A percentile compares a stretch with the other conserved stretches of the same genome.
Conservation (phyloP, 1,140 invertebrate genomes). For the Apis cerana region DNA sequence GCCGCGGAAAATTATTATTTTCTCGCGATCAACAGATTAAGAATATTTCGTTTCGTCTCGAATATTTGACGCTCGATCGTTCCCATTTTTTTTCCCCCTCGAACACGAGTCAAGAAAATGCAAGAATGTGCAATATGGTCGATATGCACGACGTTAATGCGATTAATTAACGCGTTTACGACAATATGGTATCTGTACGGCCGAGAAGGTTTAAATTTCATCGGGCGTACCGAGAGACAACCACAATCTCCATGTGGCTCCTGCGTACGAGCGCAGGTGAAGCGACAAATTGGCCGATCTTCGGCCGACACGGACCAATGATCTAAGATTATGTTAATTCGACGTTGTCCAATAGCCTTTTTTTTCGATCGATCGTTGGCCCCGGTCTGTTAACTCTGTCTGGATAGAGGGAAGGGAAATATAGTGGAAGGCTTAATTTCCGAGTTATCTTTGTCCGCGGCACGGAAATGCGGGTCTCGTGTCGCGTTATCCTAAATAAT, state of each 20-base stretch:
- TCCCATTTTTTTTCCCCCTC: too few species aligned
- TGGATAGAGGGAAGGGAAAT: not conserved
- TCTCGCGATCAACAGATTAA: too few species aligned
- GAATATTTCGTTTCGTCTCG: too few species aligned
- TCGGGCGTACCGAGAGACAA: not conserved
- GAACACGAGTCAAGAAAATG: too few species aligned
- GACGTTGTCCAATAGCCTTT: not conserved
- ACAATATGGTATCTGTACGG: not conserved
- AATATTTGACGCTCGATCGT: too few species aligned
- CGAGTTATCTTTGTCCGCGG: not conserved
- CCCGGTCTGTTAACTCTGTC: not conserved
- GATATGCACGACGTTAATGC: not conserved
- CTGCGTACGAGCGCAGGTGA: slow-evolving; percentile 45
- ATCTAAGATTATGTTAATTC: slow-evolving; percentile 54
- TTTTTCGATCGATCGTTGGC: slow-evolving; percentile 19
- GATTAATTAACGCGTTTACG: slow-evolving; percentile 14
- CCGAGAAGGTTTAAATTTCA: slow-evolving; percentile 8
- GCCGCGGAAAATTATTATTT: too few species aligned
- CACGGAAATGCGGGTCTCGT: slow-evolving; percentile 39
- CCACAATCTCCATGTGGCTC: not conserved
- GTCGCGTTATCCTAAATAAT: slow-evolving; percentile 32
- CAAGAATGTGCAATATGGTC: not conserved
- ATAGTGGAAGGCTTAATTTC: not conserved
- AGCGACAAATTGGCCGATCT: slow-evolving; percentile 23
- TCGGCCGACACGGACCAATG: slow-evolving; percentile 17